phyloP scores from a whole-genome alignment of 1,140 invertebrate species.

The Trissolcus basalis region DNA sequence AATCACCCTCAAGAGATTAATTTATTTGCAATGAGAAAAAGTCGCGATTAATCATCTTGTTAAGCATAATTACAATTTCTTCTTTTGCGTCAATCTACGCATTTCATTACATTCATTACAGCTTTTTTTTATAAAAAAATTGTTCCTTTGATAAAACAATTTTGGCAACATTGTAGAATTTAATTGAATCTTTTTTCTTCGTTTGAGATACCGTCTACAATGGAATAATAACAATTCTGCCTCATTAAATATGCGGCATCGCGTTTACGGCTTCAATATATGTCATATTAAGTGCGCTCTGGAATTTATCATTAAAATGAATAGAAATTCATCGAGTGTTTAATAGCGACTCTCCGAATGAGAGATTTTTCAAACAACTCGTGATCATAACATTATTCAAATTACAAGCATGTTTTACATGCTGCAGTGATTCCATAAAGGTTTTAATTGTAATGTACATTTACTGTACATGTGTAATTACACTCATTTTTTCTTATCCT shows the following conservation, averaged over 20 bases:
- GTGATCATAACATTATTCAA: not conserved
- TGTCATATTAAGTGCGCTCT: not conserved
- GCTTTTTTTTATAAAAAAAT: too few species aligned
- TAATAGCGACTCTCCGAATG: not conserved
- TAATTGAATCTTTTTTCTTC: conserved; percentile 1
- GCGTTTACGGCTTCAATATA: not conserved
- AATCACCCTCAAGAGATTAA: too few species aligned
- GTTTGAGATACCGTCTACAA: not conserved
- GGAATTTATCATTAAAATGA: not conserved
- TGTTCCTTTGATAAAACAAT: too few species aligned
- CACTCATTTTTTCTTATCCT: not conserved
- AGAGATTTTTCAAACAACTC: not conserved
- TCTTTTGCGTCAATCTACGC: too few species aligned
- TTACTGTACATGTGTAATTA: not conserved
- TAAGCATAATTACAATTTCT: too few species aligned
- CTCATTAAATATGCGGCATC: not conserved
- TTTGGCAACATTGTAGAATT: too few species aligned
- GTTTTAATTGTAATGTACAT: not conserved
- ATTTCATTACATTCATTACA: too few species aligned
- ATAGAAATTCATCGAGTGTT: not conserved
- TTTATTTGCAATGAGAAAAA: too few species aligned
- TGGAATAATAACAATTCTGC: not conserved
- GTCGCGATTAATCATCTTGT: too few species aligned
- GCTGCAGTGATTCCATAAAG: not conserved
- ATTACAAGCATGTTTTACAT: not conserved